Evolutionary conservation across 2,888 invertebrate species (phyloP), one percentile per base, ranked within the genome.

Genomic region (Amblyjoppa proteus): DNA sequence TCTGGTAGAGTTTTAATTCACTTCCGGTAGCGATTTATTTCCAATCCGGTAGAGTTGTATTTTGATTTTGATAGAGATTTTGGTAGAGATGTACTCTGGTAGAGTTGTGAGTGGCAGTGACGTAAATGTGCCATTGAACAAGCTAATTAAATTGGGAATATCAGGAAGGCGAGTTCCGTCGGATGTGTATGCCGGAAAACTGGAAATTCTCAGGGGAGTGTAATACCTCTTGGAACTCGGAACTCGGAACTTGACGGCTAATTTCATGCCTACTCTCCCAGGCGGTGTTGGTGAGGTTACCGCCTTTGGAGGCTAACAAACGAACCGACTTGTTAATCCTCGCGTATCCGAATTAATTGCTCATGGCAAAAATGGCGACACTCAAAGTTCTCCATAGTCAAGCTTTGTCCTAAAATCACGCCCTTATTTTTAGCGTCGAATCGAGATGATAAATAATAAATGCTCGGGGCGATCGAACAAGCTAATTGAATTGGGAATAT

Each of bases 401-500:
- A 49, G 25, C 25, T 56, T 56, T 0, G 9, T 25, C 56, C 56
- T 58, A 28, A 58, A 28, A 28, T 58, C 28, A 28, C 45, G 13
- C 16, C 4, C 3, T 41, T 3, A 31, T 28, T 28, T 73, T 41
- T 31, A 61, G 51, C 16, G 49, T 45, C 49, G 71, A 58, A 74
- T 71, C 38, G 49, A 41, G 56, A 68, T 66, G 79, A 80, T 34
- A 75, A 71, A 70, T 49, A 71, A 64, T 28, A 68, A 58, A 41
- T 49, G 1, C 49, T 49, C 74, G 41, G 28, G 51, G 49, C 53
- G 28, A 64, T 53, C 45, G 41, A n/a, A 41, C 13, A 56, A 11
- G 66, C 20, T 82, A 84, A 84, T 81, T 77, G 45, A 84, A 84
- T 84, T 81, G 51, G 61, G 68, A 81, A 69, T 81, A 73, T 77